Base-by-base conservation (phyloP, 2,888 invertebrate species). In the Stenolophus ochropezus region DNA sequence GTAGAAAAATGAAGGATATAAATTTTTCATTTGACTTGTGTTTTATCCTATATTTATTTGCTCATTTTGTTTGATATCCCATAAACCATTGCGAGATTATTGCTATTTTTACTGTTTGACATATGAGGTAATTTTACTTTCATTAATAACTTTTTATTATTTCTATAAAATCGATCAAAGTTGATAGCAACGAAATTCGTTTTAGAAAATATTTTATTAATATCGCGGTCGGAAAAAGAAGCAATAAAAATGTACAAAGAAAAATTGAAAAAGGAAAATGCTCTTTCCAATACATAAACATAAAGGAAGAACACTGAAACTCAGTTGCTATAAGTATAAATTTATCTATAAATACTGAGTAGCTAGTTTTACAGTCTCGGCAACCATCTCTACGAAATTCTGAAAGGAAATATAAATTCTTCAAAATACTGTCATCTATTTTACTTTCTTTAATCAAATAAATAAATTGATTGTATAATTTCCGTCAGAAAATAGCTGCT, bases 211-310 rank as follows among this genome's bases (percentile, higher is more conserved):
- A 42, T 42, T 42, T 33, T 42, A 42, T 42, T 42, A 42, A 8
- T 42, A 42, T 42, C 33, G 33, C 33, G 8, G 33, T 11, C 11
- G 11, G 61, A 25, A 61, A 61, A 61, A 11, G 14, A 61, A 14
- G n/a, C 61, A 61, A 61, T 61, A 61, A 61, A 61, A 61, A 61
- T 61, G 25, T 61, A 61, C 25, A 61, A 61, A 61, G 61, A 61
- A 61, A 61, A 61, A 27, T 61, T 61, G 61, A 25, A 61, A 61
- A 61, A 61, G 53, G 61, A 61, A 61, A 61, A 3, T n/a, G 25
- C 14, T 25, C 61, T 25, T 21, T 25, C 61, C 61, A 2, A 61
- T 23, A 61, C 61, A 61, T 61, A 61, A 61, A 61, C 61, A 61
- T 61, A 23, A 23, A n/a, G 4, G 2, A n/a, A 21, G 23, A 61